These are phyloP conservation scores for Porites lobata DNA, from an alignment of 92 coral and sea anemone species.

Conservation along the genomic window DNA sequence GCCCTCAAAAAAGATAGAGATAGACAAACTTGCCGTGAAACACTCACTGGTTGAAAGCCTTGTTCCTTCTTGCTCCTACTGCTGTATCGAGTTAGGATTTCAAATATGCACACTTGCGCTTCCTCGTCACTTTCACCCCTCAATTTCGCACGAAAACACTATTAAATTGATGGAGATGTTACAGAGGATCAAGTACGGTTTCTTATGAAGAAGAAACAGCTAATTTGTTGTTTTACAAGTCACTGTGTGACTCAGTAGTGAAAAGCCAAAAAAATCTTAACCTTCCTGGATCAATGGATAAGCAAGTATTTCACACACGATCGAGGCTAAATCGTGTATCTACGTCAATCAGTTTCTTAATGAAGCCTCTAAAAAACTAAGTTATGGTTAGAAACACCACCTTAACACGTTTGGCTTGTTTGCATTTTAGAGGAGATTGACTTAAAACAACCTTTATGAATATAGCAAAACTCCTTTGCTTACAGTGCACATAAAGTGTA, in stretches of 20 bases:
- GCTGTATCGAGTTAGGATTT: not conserved
- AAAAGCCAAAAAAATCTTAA: not conserved
- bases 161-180: not conserved
- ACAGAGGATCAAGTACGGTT: not conserved
- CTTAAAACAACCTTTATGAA: not conserved
- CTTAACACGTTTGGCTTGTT: not conserved
- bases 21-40: too few relatives aligned
- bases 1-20: too few relatives aligned
- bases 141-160: too few relatives aligned
- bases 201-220: not conserved
- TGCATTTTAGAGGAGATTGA: not conserved
- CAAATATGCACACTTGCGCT: too few relatives aligned
- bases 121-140: too few relatives aligned
- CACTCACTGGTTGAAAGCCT: too few relatives aligned
- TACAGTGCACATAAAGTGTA: not conserved
- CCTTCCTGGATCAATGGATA: not conserved
- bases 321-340: not conserved
- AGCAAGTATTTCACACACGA: not conserved
- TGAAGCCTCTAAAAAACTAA: not conserved
- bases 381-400: not conserved
- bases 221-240: not conserved
- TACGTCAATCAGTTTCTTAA: not conserved
- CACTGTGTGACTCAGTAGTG: not conserved
- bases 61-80: too few relatives aligned
- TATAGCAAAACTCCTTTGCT: not conserved